phyloP scores from a whole-genome alignment of 2,113 vertebrate species.

The Silurus glanis region DNA sequence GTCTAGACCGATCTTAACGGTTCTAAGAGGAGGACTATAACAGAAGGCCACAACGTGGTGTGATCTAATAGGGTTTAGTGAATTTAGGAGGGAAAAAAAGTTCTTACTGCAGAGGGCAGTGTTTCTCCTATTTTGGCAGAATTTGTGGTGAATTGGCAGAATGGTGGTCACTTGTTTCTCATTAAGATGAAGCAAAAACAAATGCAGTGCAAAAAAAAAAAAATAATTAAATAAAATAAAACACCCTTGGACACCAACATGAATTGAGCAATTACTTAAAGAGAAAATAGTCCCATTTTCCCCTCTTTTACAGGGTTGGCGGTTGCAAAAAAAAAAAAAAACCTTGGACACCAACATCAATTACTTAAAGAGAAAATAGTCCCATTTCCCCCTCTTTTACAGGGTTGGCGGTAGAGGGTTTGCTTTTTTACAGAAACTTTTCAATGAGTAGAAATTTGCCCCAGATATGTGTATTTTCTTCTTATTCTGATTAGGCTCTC shows the following conservation, averaged over 20 bases:
- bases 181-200: background rate
- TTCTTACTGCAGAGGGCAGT: conserved; percentile 17
- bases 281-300: too few relatives aligned
- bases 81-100: background rate
- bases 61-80: background rate
- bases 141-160: background rate
- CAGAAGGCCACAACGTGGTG: background rate
- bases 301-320: too few relatives aligned
- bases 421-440: background rate
- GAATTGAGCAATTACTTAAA: background rate
- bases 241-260: background rate
- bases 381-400: background rate
- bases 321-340: background rate
- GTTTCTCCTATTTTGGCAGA: background rate
- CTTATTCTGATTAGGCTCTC: conserved; percentile 11
- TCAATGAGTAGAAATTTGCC: background rate
- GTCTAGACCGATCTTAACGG: too few relatives aligned
- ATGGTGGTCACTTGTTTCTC: background rate
- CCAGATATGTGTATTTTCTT: background rate
- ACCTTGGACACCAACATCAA: background rate
- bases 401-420: background rate
- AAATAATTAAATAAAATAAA: too few relatives aligned
- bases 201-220: background rate
- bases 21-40: background rate
- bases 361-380: background rate